Evolutionary conservation across 2,888 invertebrate genomes (phyloP).

Genomic region (Dysmachus trigonus): DNA sequence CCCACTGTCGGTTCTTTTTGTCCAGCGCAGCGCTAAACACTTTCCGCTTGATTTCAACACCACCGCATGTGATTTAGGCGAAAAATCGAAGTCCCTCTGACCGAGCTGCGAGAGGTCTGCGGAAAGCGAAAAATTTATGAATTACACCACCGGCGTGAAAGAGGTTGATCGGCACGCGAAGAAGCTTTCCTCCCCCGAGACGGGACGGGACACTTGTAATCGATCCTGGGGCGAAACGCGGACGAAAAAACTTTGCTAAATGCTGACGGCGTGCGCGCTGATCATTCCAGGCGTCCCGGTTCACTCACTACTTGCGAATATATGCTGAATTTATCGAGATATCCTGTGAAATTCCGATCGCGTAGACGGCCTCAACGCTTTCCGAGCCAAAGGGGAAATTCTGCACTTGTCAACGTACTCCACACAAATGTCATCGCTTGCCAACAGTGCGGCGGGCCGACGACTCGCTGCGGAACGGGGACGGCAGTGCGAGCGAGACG

Average conservation of each 20-base stretch:
- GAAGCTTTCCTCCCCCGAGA: not conserved
- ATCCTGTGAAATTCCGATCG: not conserved
- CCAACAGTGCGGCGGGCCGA: not conserved
- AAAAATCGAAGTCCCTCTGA: not conserved
- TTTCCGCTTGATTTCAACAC: not conserved
- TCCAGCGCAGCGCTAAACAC: not conserved
- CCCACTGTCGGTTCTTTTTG: not conserved
- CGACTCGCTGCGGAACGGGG: not conserved
- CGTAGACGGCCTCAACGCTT: not conserved
- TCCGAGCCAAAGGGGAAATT: not conserved
- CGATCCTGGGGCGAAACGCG: not conserved
- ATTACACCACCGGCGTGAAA: not conserved
- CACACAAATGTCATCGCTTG: constrained; percentile 25
- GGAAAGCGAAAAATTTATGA: not conserved
- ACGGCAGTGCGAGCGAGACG: not conserved
- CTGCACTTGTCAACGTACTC: constrained; percentile 37
- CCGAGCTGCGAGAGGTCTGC: not conserved
- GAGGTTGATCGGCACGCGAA: not conserved
- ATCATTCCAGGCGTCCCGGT: not conserved
- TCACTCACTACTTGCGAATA: not conserved
- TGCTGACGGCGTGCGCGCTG: not conserved
- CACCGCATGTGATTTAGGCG: not conserved
- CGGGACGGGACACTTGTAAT: not conserved
- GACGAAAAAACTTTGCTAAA: not conserved
- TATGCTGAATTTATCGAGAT: not conserved